Percentiles rank a stretch among this genome's conserved stretches.
Conservation (phyloP, 2,113 vertebrate genomes). For the Axis porcinus region DNA sequence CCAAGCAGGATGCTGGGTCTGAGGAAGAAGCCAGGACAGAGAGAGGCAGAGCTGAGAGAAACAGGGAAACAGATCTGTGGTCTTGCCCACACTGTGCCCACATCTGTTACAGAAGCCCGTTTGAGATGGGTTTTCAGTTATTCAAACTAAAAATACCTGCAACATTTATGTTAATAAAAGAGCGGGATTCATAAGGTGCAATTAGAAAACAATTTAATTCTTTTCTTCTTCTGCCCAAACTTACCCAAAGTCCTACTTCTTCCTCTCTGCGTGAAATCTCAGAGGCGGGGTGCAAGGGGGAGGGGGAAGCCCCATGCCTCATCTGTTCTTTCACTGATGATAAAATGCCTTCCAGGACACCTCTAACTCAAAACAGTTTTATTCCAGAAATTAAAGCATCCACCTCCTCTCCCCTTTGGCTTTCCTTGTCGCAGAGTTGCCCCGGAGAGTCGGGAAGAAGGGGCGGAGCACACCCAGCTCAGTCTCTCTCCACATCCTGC, state of each 20-base stretch:
- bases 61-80: not conserved
- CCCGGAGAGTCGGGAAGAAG: not conserved
- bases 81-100: not conserved
- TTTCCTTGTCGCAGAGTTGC: not conserved
- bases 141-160: not conserved
- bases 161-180: not conserved
- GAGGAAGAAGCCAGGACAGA: not conserved
- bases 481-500: not conserved
- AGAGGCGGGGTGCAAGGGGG: not conserved
- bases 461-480: not conserved
- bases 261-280: not conserved
- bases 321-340: not conserved
- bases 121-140: not conserved
- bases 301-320: no score
- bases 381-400: not conserved
- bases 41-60: not conserved
- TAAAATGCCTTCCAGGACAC: not conserved
- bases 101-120: not conserved
- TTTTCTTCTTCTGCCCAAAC: not conserved
- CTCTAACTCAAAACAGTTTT: not conserved
- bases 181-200: no score
- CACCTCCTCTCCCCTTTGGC: not conserved
- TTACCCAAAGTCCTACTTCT: not conserved
- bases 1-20: not conserved
- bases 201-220: not conserved